These are phyloP conservation scores for Pseudochaenichthys georgianus DNA, from an alignment of 2,797 vertebrate species.

Conservation along the genomic window DNA sequence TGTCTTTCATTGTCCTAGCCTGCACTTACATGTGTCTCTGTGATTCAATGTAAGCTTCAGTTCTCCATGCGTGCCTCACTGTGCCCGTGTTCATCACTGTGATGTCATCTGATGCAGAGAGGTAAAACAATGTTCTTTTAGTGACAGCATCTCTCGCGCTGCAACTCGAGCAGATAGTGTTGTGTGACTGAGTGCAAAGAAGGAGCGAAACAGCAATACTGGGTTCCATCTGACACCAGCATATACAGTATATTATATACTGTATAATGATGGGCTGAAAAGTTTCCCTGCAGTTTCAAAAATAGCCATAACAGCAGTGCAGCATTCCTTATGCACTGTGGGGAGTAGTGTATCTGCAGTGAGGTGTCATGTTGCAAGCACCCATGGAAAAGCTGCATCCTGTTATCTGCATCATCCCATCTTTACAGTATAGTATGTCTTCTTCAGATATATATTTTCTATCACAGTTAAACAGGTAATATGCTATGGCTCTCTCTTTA, in stretches of 20 bases:
- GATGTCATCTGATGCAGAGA: slow-evolving; percentile 37
- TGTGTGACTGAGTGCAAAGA: slow-evolving; percentile 21
- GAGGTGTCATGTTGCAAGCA: slow-evolving; percentile 61
- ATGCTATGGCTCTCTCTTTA: neutral
- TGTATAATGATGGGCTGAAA: slow-evolving; percentile 26
- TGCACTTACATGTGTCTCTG: slow-evolving; percentile 27
- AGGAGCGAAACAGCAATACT: slow-evolving; percentile 37
- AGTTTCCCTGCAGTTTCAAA: slow-evolving; percentile 54
- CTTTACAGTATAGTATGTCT: neutral
- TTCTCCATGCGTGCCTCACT: slow-evolving; percentile 22
- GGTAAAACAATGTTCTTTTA: neutral
- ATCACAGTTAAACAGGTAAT: neutral
- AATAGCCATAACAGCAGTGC: slow-evolving; percentile 61
- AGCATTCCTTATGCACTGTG: slow-evolving; percentile 37
- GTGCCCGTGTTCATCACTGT: slow-evolving; percentile 18
- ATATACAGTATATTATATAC: neutral
- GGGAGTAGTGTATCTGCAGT: slow-evolving; percentile 52
- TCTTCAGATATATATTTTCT: neutral
- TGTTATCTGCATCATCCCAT: slow-evolving; percentile 21
- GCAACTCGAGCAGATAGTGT: slow-evolving; percentile 10
- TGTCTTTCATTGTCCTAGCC: slow-evolving; percentile 34
- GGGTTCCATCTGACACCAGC: slow-evolving; percentile 1
- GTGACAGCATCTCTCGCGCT: slow-evolving; percentile 11
- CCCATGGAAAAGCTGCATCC: slow-evolving; percentile 36
- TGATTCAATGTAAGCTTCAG: slow-evolving; percentile 35